Evolutionary conservation across 2,113 vertebrate genomes (phyloP).

Genomic region (Cryptotis parvus): DNA sequence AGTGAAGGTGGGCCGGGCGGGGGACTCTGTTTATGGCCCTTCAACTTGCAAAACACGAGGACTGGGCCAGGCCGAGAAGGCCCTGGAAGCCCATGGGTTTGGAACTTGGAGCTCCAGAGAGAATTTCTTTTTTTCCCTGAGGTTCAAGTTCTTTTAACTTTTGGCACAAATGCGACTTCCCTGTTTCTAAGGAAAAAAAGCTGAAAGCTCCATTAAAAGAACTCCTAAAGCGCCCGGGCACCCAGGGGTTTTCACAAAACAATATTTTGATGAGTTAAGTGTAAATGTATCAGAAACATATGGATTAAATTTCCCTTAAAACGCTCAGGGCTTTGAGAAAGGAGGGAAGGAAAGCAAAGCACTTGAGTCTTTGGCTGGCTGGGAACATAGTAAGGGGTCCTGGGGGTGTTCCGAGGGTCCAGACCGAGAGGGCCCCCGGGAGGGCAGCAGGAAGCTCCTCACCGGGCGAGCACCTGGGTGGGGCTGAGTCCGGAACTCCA

Average conservation of each 20-base stretch:
- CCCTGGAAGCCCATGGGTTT: slow-evolving; percentile 67
- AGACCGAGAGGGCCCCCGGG: slow-evolving; percentile 39
- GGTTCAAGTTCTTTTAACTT: slow-evolving; percentile 72
- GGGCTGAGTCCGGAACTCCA: neutral
- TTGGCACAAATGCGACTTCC: slow-evolving; percentile 69
- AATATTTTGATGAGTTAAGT: slow-evolving; percentile 81
- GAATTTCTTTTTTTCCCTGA: slow-evolving; percentile 56
- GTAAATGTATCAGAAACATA: slow-evolving; percentile 79
- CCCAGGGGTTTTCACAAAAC: slow-evolving; percentile 74
- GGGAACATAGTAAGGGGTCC: no score
- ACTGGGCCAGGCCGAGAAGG: slow-evolving; percentile 53
- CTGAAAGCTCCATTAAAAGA: slow-evolving; percentile 71
- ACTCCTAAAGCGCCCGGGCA: slow-evolving; percentile 64
- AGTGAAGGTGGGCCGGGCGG: neutral
- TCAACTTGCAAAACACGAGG: slow-evolving; percentile 29
- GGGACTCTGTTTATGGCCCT: slow-evolving; percentile 46
- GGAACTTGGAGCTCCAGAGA: slow-evolving; percentile 61
- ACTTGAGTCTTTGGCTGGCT: slow-evolving; percentile 56
- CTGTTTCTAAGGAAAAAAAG: slow-evolving; percentile 77
- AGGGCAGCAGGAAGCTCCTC: neutral
- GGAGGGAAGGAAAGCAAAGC: slow-evolving; percentile 41
- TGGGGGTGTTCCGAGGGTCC: slow-evolving; percentile 61
- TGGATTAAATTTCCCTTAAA: slow-evolving; percentile 78
- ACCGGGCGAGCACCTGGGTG: neutral
- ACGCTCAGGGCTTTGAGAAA: slow-evolving; percentile 58